These are phyloP conservation scores for Eufriesea mexicana DNA, from an alignment of 1,140 invertebrate species.

Conservation along the genomic window DNA sequence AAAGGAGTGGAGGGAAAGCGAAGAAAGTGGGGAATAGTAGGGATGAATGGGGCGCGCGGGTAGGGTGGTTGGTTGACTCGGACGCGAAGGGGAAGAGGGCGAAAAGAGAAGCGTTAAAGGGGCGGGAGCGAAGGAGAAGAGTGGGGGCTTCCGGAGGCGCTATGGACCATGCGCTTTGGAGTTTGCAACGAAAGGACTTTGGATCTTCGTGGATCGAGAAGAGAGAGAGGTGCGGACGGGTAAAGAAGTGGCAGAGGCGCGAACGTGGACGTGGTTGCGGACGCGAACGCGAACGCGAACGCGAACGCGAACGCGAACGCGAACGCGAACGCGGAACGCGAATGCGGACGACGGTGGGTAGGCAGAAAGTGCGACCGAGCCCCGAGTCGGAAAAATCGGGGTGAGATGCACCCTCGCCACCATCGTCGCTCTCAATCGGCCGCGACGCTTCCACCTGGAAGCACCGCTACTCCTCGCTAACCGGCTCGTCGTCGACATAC, in stretches of 20 bases:
- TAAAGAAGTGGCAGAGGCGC: conserved; percentile 77
- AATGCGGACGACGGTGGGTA: conserved; percentile 46
- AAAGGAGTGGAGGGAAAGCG: conserved; percentile 4
- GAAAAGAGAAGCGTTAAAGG: conserved; percentile 54
- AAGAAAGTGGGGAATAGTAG: conserved; percentile 4
- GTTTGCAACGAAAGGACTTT: conserved; percentile 45
- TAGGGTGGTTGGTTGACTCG: conserved; percentile 2
- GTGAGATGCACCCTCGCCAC: conserved; percentile 76
- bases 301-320: not conserved
- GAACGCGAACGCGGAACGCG: conserved; percentile 15
- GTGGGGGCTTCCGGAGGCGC: conserved; percentile 45
- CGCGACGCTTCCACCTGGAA: conserved; percentile 73
- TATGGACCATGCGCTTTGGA: conserved; percentile 73
- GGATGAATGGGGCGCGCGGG: not conserved
- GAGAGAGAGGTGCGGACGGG: conserved; percentile 62
- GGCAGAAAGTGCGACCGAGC: conserved; percentile 70
- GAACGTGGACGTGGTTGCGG: conserved; percentile 63
- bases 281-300: too few relatives aligned
- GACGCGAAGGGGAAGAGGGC: conserved; percentile 11
- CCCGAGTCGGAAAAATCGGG: conserved; percentile 72
- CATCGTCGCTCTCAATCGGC: conserved; percentile 74
- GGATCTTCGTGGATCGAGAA: conserved; percentile 75
- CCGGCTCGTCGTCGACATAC: not conserved
- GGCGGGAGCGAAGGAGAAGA: conserved; percentile 25
- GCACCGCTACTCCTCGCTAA: conserved; percentile 64